A percentile compares a stretch with the other conserved stretches of the same genome.
These are phyloP conservation scores for Anthophora plumipes DNA, from an alignment of 2,888 invertebrate species.

Conservation along the genomic window DNA sequence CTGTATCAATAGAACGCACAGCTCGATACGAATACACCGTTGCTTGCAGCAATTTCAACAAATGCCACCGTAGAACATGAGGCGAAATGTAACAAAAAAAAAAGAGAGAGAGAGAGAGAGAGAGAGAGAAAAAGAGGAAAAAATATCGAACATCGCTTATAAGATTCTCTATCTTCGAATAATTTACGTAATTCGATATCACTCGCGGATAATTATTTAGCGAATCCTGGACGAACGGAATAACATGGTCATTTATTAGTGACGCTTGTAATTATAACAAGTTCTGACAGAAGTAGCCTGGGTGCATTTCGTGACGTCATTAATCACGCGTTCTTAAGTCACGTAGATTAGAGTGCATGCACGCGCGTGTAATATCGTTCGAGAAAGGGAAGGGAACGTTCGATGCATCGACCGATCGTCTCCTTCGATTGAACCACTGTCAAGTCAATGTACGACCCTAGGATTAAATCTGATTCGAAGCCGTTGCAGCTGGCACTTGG, in stretches of 20 bases:
- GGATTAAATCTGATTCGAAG: conserved; percentile 65
- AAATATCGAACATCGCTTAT: conserved; percentile 42
- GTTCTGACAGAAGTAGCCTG: conserved; percentile 4
- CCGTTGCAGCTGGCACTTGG: conserved; percentile 65
- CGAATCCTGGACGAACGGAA: too few relatives aligned
- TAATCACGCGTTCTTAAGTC: conserved; percentile 30
- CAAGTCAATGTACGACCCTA: conserved; percentile 68
- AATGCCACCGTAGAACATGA: conserved; percentile 28
- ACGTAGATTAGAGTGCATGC: conserved; percentile 11
- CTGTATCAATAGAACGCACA: conserved; percentile 61
- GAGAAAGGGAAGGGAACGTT: background rate
- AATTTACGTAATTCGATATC: conserved; percentile 49
- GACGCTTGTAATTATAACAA: conserved; percentile 22
- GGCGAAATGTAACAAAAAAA: conserved; percentile 28
- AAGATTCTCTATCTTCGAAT: conserved; percentile 31
- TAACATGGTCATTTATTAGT: too few relatives aligned
- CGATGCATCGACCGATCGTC: conserved; percentile 45
- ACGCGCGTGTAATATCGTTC: conserved; percentile 21
- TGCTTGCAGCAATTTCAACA: conserved; percentile 31
- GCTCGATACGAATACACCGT: conserved; percentile 35
- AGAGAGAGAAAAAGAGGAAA: too few relatives aligned
- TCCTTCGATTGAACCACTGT: conserved; percentile 56
- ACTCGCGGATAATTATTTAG: conserved; percentile 25
- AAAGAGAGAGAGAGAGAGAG: too few relatives aligned
- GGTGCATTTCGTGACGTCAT: conserved; percentile 14